Percentiles rank a stretch among this genome's conserved stretches.
Evolutionary conservation across 2,888 invertebrate species (phyloP).

Genomic region (Eristalinus sepulchralis): DNA sequence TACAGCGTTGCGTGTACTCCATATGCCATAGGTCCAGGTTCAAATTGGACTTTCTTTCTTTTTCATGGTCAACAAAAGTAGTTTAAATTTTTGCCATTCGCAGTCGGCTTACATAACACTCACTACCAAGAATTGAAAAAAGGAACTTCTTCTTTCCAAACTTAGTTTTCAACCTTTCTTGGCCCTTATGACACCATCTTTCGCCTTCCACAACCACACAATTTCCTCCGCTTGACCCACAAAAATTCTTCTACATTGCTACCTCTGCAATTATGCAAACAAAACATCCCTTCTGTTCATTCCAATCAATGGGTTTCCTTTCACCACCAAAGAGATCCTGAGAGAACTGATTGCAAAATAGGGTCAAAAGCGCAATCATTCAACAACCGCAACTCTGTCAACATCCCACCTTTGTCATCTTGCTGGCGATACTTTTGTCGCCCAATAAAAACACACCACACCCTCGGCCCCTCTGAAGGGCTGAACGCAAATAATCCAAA

Average conservation of each 20-base stretch:
- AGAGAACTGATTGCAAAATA: neutral
- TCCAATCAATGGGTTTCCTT: neutral
- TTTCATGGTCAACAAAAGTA: no score
- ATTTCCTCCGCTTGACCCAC: no score
- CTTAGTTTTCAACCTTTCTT: no score
- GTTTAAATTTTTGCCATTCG: no score
- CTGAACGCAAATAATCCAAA: constrained; percentile 14
- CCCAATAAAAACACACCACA: neutral
- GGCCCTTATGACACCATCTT: no score
- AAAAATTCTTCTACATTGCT: neutral
- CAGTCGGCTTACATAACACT: no score
- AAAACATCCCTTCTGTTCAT: neutral
- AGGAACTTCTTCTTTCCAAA: no score
- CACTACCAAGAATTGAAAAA: no score
- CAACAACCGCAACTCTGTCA: neutral
- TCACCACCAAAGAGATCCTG: neutral
- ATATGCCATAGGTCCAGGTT: no score
- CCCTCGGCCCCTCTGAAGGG: neutral
- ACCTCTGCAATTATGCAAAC: neutral
- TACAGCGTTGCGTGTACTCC: no score
- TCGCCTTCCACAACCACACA: no score
- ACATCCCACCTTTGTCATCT: neutral
- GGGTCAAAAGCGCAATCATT: neutral
- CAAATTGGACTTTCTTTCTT: no score
- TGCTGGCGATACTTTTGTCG: neutral